Percentiles rank a stretch among this genome's conserved stretches.
These are phyloP conservation scores for Orthosia incerta DNA, from an alignment of 2,888 invertebrate species.

Conservation along the genomic window DNA sequence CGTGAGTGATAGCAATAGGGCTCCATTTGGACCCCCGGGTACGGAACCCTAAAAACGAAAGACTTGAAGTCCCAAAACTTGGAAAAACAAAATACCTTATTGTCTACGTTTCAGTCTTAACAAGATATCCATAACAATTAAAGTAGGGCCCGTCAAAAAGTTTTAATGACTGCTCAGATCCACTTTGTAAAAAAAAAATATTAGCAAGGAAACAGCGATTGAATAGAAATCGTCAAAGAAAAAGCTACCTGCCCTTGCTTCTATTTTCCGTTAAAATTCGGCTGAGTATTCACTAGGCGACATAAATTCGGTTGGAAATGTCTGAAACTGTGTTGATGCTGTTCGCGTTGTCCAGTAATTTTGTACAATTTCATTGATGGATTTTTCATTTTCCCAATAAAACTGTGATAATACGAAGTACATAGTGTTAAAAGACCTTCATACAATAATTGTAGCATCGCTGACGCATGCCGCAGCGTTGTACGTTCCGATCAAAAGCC, in stretches of 20 bases:
- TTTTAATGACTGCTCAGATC: slow-evolving; percentile 84
- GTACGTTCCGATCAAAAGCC: too few relatives aligned
- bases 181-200: slow-evolving; percentile 73
- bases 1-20: too few relatives aligned
- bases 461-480: too few relatives aligned
- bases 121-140: slow-evolving; percentile 85
- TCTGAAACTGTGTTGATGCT: too few relatives aligned
- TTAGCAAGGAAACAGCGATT: slow-evolving; percentile 73
- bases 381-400: neutral
- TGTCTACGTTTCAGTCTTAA: slow-evolving; percentile 74
- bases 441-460: too few relatives aligned
- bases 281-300: slow-evolving; percentile 19
- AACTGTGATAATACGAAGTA: too few relatives aligned
- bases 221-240: slow-evolving; percentile 76
- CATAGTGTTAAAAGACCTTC: too few relatives aligned
- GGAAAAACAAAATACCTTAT: slow-evolving; percentile 62
- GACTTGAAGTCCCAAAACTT: slow-evolving; percentile 52
- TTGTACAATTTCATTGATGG: neutral
- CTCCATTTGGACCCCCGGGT: too few relatives aligned
- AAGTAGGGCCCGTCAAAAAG: slow-evolving; percentile 83
- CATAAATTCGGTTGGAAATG: neutral
- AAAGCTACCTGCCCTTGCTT: slow-evolving; percentile 60
- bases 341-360: too few relatives aligned
- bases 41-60: neutral
- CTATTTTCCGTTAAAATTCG: slow-evolving; percentile 29